Evolutionary conservation across 2,113 vertebrate species (phyloP).

Genomic region (Plecotus auritus): DNA sequence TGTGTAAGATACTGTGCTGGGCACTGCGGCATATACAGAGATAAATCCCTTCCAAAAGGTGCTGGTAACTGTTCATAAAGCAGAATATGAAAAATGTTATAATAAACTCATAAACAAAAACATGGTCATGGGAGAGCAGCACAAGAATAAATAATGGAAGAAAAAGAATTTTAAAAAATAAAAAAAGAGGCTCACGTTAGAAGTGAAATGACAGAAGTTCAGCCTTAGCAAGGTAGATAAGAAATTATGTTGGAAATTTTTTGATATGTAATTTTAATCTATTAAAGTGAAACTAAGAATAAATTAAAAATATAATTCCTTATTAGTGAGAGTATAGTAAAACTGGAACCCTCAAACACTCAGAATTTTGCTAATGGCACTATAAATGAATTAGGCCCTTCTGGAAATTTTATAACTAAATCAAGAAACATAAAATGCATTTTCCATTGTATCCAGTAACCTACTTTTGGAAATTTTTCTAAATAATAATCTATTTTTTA

Average conservation of each 20-base stretch:
- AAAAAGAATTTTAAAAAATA: not conserved
- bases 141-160: not conserved
- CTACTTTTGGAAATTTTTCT: conserved; percentile 6
- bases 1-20: not conserved
- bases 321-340: not conserved
- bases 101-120: not conserved
- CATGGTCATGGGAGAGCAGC: not conserved
- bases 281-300: not conserved
- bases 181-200: not conserved
- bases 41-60: not conserved
- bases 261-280: not conserved
- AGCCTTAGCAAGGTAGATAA: not conserved
- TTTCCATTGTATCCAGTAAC: not conserved
- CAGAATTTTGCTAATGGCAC: not conserved
- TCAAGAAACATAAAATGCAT: conserved; percentile 11
- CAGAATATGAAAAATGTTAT: not conserved
- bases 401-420: not conserved
- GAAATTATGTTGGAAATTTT: not conserved
- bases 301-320: not conserved
- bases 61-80: not conserved
- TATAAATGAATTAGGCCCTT: not conserved
- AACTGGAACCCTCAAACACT: not conserved
- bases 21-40: not conserved
- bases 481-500: not conserved
- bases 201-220: not conserved